Base-by-base conservation (phyloP, 2,888 invertebrate species). In the Bhutanitis thaidina region DNA sequence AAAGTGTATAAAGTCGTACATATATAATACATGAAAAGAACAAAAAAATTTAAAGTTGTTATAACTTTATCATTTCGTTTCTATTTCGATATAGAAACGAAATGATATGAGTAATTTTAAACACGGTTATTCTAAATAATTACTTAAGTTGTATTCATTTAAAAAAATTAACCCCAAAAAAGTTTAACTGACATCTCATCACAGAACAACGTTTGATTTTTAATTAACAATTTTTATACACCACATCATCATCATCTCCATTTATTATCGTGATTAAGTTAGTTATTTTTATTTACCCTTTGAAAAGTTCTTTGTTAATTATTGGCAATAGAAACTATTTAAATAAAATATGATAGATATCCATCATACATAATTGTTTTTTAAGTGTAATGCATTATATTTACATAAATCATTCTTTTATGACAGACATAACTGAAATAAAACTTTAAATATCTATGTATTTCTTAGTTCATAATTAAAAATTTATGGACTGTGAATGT, bases 401-500 rank as follows among this genome's bases (percentile, higher is more conserved):
- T 27, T 35, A 35, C 40, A 35, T 45, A 51, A 45, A 39, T 9
- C 15, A 36, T 45, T n/a, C 20, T 10, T 50, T 44, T 50, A 40
- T 27, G n/a, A 41, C 20, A n/a, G 20, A 36, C n/a, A 43, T 43
- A 39, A 50, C 44, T 35, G 25, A 39, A 44, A 20, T 44, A 14
- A 30, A 36, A 40, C 34, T 45, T 29, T 45, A 41, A 51, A 45
- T 40, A 45, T n/a, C 35, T 36, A 14, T 36, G 16, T 41, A 36
- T 46, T 47, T 47, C 34, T 52, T 46, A 43, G 32, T 46, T 46
- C 13, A 46, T 46, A 52, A 52, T 52, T 43, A 51, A 51, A 51
- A 40, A 8, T 52, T 43, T 47, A 52, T 52, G 30, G 46, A 43
- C 41, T 52, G 52, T 52, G 37, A 54, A 64, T 61, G 60, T 57